These are phyloP conservation scores for Argynnis bischoffii DNA, from an alignment of 2,888 invertebrate genomes.

Conservation along the genomic window DNA sequence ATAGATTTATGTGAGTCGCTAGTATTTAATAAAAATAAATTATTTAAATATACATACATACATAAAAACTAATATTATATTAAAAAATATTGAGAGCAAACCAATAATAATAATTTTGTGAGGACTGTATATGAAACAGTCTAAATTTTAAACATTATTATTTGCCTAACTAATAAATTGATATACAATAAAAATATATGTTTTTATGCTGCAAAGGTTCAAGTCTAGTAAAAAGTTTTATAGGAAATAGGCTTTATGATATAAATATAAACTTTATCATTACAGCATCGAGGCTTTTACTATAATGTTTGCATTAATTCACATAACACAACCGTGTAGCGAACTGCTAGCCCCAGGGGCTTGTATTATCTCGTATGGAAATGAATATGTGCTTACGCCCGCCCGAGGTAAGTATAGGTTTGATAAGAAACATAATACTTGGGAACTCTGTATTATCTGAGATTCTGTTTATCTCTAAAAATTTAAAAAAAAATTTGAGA, in stretches of 20 bases:
- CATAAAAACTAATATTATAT: background rate
- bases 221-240: no score
- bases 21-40: no score
- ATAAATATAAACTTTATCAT: slow-evolving; percentile 11
- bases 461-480: slow-evolving; percentile 24
- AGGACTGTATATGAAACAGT: no score
- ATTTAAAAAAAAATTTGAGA: slow-evolving; percentile 13
- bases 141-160: background rate
- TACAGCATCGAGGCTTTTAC: slow-evolving; percentile 7
- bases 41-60: no score
- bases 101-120: no score
- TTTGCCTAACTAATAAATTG: background rate
- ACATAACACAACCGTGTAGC: slow-evolving; percentile 21
- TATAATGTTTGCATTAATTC: slow-evolving; percentile 31
- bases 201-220: background rate
- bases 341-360: slow-evolving; percentile 23
- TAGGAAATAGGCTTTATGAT: background rate
- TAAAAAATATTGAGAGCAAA: background rate
- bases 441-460: slow-evolving; percentile 27
- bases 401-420: slow-evolving; percentile 34
- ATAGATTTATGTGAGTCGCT: no score
- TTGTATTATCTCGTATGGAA: slow-evolving; percentile 39
- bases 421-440: slow-evolving; percentile 34
- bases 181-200: background rate
- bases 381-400: slow-evolving; percentile 37